Evolutionary conservation across 2,797 vertebrate species (phyloP).

Genomic region (Trachops cirrhosus): DNA sequence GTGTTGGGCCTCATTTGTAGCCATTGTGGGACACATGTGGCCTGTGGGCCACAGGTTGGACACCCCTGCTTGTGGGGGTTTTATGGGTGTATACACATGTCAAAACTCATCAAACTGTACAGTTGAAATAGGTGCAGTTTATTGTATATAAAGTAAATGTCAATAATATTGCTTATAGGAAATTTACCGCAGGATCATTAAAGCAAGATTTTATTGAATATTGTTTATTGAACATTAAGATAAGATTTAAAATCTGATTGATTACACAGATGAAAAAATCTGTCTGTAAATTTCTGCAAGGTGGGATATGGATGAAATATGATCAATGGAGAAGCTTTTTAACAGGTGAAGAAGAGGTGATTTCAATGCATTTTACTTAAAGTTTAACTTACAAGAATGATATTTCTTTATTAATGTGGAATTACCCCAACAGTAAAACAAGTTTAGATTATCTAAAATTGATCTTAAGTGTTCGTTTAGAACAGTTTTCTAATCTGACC

Average conservation of each 20-base stretch:
- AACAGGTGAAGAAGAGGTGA: not conserved
- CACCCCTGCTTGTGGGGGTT: not conserved
- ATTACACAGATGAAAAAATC: constrained; percentile 48
- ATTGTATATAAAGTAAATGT: not conserved
- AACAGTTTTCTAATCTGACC: not conserved
- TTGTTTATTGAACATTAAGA: constrained; percentile 59
- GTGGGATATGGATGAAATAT: not conserved
- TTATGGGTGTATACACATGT: not conserved
- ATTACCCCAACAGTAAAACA: constrained; percentile 26
- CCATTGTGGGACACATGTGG: too few relatives aligned
- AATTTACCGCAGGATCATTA: constrained; percentile 7
- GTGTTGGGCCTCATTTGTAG: too few relatives aligned
- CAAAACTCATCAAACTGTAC: constrained; percentile 19
- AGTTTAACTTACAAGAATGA: constrained; percentile 15
- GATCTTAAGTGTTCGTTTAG: constrained; percentile 14
- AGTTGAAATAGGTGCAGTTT: not conserved
- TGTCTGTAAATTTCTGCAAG: constrained; percentile 45
- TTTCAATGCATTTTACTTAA: constrained; percentile 25
- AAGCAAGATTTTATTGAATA: constrained; percentile 50
- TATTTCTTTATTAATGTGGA: not conserved
- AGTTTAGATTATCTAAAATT: constrained; percentile 42
- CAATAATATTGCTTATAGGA: constrained; percentile 32
- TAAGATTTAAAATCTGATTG: constrained; percentile 35
- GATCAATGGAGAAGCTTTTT: constrained; percentile 24
- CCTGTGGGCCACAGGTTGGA: too few relatives aligned